Evolutionary conservation across 2,113 vertebrate genomes (phyloP), one percentile per base, ranked within the genome.

Genomic region (Corythaeola cristata): DNA sequence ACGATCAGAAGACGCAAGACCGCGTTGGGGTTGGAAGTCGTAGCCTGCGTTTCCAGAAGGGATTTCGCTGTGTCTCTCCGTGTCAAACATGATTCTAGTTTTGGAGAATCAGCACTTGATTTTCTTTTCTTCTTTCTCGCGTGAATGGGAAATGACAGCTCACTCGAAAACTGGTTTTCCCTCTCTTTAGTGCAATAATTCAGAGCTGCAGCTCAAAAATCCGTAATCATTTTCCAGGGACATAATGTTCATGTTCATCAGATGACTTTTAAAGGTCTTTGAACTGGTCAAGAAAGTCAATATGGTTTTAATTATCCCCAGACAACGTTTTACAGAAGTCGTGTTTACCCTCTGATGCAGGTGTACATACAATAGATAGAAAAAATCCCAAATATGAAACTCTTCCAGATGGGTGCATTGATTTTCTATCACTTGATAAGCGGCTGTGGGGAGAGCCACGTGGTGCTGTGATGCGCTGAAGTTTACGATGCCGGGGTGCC

Each of bases 181-280:
- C 41, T 82, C 79, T 90, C 53, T 88, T 86, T 63, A 76, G 60
- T 26, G 6, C 35, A 71, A 5, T 96, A 85, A 93, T 95, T 96
- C 74, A 89, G 53, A 69, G 90, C 80, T 82, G 59, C 45, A 32
- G 50, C 79, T 90, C 79, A 95, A 84, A 96, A 87, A 84, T 71
- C 30, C 63, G 37, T 62, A 21, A 58, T 85, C 18, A 0, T 44
- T 20, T 76, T 90, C 67, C 44, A 59, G 53, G 30, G 52, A 24
- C 28, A 7, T 59, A 62, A 39, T 3, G 3, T 58, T 72, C n/a
- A n/a, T 58, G 63, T 58, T 77, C 30, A 41, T 64, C 45, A n/a
- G 74, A 32, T 89, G n/a, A 37, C 64, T 95, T 62, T 21, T 74
- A 47, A 62, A 52, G 50, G 90, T 63, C 53, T 52, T 53, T 53